Conservation (phyloP, 2,888 invertebrate species). For the Hyles lineata region DNA sequence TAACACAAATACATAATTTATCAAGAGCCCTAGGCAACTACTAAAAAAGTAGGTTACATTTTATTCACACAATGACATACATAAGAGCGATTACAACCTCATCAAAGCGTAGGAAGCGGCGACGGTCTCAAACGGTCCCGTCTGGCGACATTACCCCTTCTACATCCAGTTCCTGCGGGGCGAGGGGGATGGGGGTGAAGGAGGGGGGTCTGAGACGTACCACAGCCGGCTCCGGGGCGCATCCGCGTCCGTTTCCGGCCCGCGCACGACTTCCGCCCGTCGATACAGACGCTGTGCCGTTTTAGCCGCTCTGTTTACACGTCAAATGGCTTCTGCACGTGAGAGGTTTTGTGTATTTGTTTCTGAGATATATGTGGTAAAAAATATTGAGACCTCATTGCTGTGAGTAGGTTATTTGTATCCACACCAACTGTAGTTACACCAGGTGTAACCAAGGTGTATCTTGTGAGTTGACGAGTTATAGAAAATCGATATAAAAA, state of each 20-base stretch:
- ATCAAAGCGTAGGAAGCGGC: constrained; percentile 11
- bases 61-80: background rate
- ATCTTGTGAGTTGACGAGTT: too few relatives aligned
- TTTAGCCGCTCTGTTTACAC: constrained; percentile 9
- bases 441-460: too few relatives aligned
- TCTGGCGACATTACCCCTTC: constrained; percentile 21
- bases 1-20: too few relatives aligned
- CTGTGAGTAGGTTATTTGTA: too few relatives aligned
- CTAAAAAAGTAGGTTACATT: background rate
- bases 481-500: too few relatives aligned
- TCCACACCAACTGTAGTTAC: too few relatives aligned
- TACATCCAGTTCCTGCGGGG: constrained; percentile 30
- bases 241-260: constrained; percentile 53
- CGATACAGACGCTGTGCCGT: constrained; percentile 7
- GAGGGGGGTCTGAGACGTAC: constrained; percentile 41
- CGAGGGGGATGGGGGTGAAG: constrained; percentile 37
- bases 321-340: constrained; percentile 13
- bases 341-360: background rate
- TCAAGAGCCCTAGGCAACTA: background rate
- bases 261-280: constrained; percentile 36
- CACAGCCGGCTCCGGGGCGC: constrained; percentile 33
- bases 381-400: background rate
- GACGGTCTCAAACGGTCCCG: constrained; percentile 1
- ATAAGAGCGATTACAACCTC: background rate
- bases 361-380: background rate